Evolutionary conservation across 2,797 vertebrate species (phyloP), one percentile per base, ranked within the genome.

Genomic region (Dicrostonyx torquatus): DNA sequence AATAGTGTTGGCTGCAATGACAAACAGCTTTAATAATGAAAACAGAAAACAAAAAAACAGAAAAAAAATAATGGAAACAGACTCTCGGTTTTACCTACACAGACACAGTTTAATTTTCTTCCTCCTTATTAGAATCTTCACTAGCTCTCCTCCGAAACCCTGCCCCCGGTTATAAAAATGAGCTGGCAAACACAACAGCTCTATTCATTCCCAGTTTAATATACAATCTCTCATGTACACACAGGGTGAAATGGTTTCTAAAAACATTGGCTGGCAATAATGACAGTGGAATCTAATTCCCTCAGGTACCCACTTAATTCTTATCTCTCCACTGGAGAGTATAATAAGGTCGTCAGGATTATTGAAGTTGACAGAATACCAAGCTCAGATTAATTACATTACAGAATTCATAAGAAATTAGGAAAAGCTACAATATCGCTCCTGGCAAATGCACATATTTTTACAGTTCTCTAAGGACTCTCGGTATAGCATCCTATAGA

Each of bases 61-160:
- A n/a, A n/a, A 96, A 97, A 96, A 95, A 96, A 97, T 97, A 97
- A 96, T 95, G 93, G 96, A 97, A 96, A 95, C 73, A 90, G 95
- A 97, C 91, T 94, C 92, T 94, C 34, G 31, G 89, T 94, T 96
- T 97, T 95, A 95, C 95, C 95, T 97, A 93, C 70, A 93, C 89
- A 96, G 89, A 95, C 94, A 95, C 93, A 83, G 86, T 95, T 97
- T 96, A 96, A 97, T 97, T 96, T 96, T 91, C 94, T 94, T 92
- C 87, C 75, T 95, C 73, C 91, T 97, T 97, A 96, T 97, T 97
- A 97, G 93, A 94, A 91, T 97, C 87, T 48, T 96, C 77, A 55
- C 77, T 58, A 72, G 72, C 87, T 91, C n/a, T 94, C 84, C 45
- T 58, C 84, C 89, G 83, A 79, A 5, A n/a, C 77, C 48, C 70